These are phyloP conservation scores for Xenopus tropicalis DNA, from an alignment of 2,113 vertebrate genomes.

Conservation along the genomic window UCB_Xtro_10.0 CM004451.2:58519501-58520000, in stretches of 20 bases:
- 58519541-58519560: conserved; percentile 86
- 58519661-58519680: no score
- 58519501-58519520: conserved; percentile 97
- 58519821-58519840: conserved; percentile 9
- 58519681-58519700: no score
- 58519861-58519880: conserved; percentile 17
- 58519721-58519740: no score
- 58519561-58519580: conserved; percentile 87
- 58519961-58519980: no score
- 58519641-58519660: no score
- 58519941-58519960: no score
- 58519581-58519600: conserved; percentile 67
- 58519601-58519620: no score
- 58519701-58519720: no score
- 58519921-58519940: no score
- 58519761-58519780: conserved; percentile 35
- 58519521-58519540: conserved; percentile 83
- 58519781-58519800: conserved; percentile 19
- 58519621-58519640: no score
- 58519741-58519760: background rate
- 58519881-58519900: conserved; percentile 15
- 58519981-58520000: no score
- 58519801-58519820: conserved; percentile 31
- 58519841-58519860: conserved; percentile 5
- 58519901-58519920: conserved; percentile 16